Evolutionary conservation across 2,888 invertebrate genomes (phyloP).

Genomic region (Lasioglossum vierecki): DNA sequence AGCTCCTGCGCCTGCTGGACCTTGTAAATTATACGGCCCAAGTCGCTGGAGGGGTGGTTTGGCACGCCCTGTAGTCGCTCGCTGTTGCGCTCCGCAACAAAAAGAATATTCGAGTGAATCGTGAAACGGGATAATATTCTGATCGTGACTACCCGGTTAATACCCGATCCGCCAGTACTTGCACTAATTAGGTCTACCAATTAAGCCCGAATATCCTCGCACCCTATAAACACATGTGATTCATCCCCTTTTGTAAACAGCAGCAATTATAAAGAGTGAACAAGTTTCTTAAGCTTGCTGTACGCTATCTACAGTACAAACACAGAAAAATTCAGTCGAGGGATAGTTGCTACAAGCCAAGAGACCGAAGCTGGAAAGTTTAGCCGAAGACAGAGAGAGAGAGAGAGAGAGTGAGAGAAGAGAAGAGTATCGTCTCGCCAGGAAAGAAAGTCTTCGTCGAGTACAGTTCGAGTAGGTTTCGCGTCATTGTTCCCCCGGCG

Average conservation of each 20-base stretch:
- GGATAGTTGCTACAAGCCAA: neutral
- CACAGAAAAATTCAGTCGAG: neutral
- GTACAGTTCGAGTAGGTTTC: slow-evolving; percentile 19
- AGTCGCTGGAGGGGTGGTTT: too few species aligned
- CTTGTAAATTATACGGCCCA: too few species aligned
- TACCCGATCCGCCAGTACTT: too few species aligned
- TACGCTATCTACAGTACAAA: neutral
- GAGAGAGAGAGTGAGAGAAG: neutral
- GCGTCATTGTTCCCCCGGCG: slow-evolving; percentile 28
- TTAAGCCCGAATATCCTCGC: too few species aligned
- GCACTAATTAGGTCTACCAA: too few species aligned
- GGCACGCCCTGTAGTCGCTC: too few species aligned
- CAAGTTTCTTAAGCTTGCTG: neutral
- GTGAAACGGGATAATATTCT: too few species aligned
- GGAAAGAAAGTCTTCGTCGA: neutral
- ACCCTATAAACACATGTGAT: neutral
- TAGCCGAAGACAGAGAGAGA: neutral
- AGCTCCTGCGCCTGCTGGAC: too few species aligned
- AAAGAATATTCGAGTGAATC: too few species aligned
- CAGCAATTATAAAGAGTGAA: neutral
- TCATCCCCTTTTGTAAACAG: too few species aligned
- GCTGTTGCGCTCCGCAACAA: too few species aligned
- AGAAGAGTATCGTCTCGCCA: slow-evolving; percentile 13
- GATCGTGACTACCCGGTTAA: too few species aligned
- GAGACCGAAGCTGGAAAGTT: neutral